A percentile compares a stretch with the other conserved stretches of the same genome.
Evolutionary conservation across 2,888 invertebrate genomes (phyloP).

Genomic region (Branchinecta sandiegonensis): DNA sequence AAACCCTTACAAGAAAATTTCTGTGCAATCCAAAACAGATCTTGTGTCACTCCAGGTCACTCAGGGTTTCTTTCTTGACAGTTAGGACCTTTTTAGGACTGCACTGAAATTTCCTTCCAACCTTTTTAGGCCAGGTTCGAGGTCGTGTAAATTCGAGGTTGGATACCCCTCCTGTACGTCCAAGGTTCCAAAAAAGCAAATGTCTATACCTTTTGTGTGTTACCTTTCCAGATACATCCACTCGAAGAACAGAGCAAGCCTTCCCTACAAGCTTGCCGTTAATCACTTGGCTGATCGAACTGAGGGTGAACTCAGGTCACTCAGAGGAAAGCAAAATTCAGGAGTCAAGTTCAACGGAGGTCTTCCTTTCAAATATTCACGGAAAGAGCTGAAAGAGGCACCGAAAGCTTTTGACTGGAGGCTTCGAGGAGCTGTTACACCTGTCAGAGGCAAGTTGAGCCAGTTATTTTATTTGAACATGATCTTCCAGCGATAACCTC

Average conservation of each 20-base stretch:
- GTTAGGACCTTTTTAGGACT: too few species aligned
- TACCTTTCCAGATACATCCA: slow-evolving; percentile 48
- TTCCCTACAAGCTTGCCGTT: slow-evolving; percentile 56
- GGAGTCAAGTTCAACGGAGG: slow-evolving; percentile 58
- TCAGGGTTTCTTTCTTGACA: too few species aligned
- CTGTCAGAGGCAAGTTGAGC: slow-evolving; percentile 57
- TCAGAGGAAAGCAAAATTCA: slow-evolving; percentile 48
- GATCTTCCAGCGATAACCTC: not conserved
- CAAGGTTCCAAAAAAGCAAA: too few species aligned
- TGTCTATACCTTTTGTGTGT: too few species aligned
- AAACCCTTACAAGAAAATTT: too few species aligned
- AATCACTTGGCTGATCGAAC: slow-evolving; percentile 78
- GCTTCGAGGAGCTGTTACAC: slow-evolving; percentile 77
- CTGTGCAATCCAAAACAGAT: too few species aligned
- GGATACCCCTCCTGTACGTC: too few species aligned
- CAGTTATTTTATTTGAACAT: not conserved
- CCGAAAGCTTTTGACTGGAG: slow-evolving; percentile 80
- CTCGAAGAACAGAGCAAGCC: slow-evolving; percentile 59
- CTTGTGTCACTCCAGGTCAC: too few species aligned
- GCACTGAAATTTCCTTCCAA: too few species aligned
- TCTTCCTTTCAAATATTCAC: slow-evolving; percentile 55
- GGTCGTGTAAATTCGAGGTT: too few species aligned
- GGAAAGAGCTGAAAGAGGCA: slow-evolving; percentile 39
- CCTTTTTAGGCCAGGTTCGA: too few species aligned
- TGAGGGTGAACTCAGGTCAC: slow-evolving; percentile 55